phyloP scores from a whole-genome alignment of 2,113 vertebrate species.

The Heterocephalus glaber region DNA sequence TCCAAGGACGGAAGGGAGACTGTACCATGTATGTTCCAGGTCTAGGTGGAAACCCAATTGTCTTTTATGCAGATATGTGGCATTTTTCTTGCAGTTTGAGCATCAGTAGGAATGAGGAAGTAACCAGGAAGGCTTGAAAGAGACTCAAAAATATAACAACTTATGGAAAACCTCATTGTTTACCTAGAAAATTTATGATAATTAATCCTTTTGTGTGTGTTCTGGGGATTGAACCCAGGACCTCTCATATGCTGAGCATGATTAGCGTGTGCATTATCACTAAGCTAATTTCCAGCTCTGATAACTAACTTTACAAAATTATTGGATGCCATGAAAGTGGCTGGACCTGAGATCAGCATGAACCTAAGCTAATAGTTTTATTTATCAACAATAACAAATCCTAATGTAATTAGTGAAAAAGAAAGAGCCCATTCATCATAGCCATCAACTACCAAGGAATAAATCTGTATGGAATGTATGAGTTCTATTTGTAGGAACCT shows the following conservation, averaged over 20 bases:
- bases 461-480: neutral
- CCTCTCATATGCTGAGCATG: neutral
- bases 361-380: neutral
- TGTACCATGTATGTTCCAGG: too few relatives aligned
- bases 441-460: neutral
- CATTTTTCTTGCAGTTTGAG: constrained; percentile 28
- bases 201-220: neutral
- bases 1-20: neutral
- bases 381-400: neutral
- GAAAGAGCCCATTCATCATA: neutral
- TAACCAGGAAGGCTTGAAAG: neutral
- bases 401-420: neutral
- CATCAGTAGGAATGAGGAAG: neutral
- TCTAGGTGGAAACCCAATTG: neutral
- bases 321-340: neutral
- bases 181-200: neutral
- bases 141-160: neutral
- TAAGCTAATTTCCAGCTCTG: neutral
- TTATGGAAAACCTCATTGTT: neutral
- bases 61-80: too few relatives aligned
- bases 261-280: neutral
- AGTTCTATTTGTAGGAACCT: neutral
- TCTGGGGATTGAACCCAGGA: neutral
- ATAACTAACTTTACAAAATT: neutral
- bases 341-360: neutral